Evolutionary conservation across 2,888 invertebrate species (phyloP), one percentile per base, ranked within the genome.

Genomic region (Odontothrips loti): DNA sequence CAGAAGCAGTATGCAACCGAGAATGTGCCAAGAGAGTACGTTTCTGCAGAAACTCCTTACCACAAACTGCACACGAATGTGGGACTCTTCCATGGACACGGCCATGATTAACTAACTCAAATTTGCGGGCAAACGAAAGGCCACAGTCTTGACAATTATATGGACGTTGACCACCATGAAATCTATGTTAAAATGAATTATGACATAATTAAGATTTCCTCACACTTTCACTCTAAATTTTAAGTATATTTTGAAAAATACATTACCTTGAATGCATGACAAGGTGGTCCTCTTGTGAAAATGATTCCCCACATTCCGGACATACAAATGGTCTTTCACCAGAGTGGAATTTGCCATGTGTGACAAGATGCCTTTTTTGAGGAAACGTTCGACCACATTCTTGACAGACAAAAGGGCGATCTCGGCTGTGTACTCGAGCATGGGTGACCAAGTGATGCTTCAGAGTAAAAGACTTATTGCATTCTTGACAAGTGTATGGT

Each of bases 131-230:
- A 88, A 95, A 95, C 82, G 94, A 94, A 81, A 92, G 93, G 34
- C 95, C 94, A 86, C 98, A 98, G 86, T 96, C 96, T 81, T 93
- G 92, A 88, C 98, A 98, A 84, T 94, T 94, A 89, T 97, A 98
- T 17, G 98, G 98, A 85, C 96, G 95, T 85, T 97, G 92, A 11
- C 98, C 98, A n/a, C 96, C 97, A 88, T 97, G 97, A 88, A 96
- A 96, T 83, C 96, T 75, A 89, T 82, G 95, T 4, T 2, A 6
- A 43, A 43, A 43, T 43, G 91, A 89, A 96, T 96, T 89, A 96
- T 96, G 85, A 96, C 94, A 84, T 91, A 86, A 85, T 84, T 84
- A 82, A 43, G 68, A 82, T 58, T 58, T 17, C 12, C n/a, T 8
- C 15, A 80, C 27, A 82, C 80, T 47, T 11, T 80, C 51, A 51